Percentiles rank a stretch among this genome's conserved stretches.
Conservation (phyloP, 2,888 invertebrate genomes). For the Trileptium ribeirensis region DNA sequence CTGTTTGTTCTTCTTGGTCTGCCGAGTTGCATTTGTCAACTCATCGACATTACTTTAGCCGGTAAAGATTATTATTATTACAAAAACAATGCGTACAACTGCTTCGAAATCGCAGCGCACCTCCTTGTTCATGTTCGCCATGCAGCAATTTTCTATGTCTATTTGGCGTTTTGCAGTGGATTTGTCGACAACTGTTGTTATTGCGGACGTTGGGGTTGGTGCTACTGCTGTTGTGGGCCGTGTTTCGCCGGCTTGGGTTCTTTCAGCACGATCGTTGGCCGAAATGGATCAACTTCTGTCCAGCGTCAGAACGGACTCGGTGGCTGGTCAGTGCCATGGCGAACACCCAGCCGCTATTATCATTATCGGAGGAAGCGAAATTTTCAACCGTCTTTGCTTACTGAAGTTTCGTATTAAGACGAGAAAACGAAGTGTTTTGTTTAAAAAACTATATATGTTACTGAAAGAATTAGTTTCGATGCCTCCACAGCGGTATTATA, state of each 20-base stretch:
- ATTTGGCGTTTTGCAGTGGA: background rate
- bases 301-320: too few relatives aligned
- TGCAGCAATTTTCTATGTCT: background rate
- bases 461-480: too few relatives aligned
- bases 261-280: background rate
- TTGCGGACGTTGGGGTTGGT: background rate
- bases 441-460: too few relatives aligned
- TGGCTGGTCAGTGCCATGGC: too few relatives aligned
- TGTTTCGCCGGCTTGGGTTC: background rate
- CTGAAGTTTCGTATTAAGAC: too few relatives aligned
- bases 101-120: background rate
- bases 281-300: too few relatives aligned
- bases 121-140: background rate
- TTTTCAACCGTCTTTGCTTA: too few relatives aligned
- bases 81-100: background rate
- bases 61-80: too few relatives aligned
- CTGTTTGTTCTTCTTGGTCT: background rate
- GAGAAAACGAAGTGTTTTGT: too few relatives aligned
- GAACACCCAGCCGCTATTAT: too few relatives aligned
- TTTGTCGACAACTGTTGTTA: background rate
- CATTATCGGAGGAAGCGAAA: too few relatives aligned
- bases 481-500: too few relatives aligned
- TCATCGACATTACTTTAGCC: background rate
- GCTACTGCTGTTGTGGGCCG: background rate
- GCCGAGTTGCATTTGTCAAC: background rate